These are phyloP conservation scores for Stenopsyche tienmushanensis DNA, from an alignment of 1,140 invertebrate genomes.

Conservation along the genomic window DNA sequence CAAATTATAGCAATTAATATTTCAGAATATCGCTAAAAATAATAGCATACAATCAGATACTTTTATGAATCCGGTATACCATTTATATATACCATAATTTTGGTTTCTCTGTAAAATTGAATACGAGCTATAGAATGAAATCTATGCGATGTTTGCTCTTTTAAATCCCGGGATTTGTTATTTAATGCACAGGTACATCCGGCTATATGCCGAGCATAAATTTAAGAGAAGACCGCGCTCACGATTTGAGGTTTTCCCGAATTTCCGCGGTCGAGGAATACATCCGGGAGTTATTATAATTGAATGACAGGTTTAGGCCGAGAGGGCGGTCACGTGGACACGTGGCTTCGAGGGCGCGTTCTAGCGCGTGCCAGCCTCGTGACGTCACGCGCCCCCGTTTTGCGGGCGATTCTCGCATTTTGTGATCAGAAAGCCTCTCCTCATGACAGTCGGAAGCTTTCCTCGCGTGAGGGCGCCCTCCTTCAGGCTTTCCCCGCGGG, in stretches of 20 bases:
- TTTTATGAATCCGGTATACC: too few species aligned
- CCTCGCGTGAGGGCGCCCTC: slow-evolving; percentile 17
- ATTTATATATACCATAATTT: too few species aligned
- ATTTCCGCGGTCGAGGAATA: neutral
- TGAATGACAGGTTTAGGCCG: neutral
- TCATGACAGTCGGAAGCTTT: slow-evolving; percentile 5
- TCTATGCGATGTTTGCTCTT: too few species aligned
- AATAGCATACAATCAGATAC: too few species aligned
- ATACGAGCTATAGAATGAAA: too few species aligned
- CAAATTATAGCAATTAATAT: too few species aligned
- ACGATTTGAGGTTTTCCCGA: slow-evolving; percentile 1
- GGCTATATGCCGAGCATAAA: neutral
- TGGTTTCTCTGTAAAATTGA: too few species aligned
- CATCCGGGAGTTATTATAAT: too few species aligned
- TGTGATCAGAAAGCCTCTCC: slow-evolving; percentile 3
- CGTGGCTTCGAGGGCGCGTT: slow-evolving; percentile 25
- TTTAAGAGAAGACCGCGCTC: neutral
- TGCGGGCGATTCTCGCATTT: slow-evolving; percentile 25
- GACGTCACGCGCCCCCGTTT: slow-evolving; percentile 26
- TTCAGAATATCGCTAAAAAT: too few species aligned
- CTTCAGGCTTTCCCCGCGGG: neutral
- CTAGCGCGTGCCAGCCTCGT: slow-evolving; percentile 37
- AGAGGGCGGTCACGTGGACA: neutral
- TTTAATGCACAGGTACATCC: too few species aligned
- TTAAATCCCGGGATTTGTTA: too few species aligned